Evolutionary conservation across 2,888 invertebrate genomes (phyloP), one percentile per base, ranked within the genome.

Genomic region (Antheraea assamensis): DNA sequence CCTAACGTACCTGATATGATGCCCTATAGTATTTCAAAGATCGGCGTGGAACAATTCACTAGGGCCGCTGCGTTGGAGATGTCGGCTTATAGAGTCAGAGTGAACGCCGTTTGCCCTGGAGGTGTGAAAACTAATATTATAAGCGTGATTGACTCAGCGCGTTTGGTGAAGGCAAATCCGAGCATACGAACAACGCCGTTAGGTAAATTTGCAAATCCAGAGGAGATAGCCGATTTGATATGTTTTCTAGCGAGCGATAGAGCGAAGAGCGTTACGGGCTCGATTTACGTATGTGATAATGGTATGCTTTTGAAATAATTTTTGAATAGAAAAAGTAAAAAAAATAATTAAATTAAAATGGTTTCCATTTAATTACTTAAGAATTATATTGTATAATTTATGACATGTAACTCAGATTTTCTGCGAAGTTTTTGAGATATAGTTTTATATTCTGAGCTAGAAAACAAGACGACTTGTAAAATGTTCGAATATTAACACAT

Each of bases 1-100:
- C 71, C 71, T 10, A 66, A 72, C 8, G 61, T 66, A 52, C 97
- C 87, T 92, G 96, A 31, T 98, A 98, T 30, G 13, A 49, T 74
- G 30, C 17, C 78, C 0, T 82, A 82, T 47, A 49, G 73, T 70
- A 31, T 77, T 8, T 78, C 81, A 15, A 75, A 77, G 70, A 72
- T 74, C 19, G 75, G 73, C 3, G 71, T 81, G 31, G 76, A 80
- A 21, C 77, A 75, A 52, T 79, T 77, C 13, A 77, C 79, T 1
- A 73, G 74, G 27, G 71, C 75, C 61, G 73, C 76, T 17, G 78
- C 78, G 1, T 42, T 75, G 1, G 77, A 79, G 52, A 49, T 79
- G 0, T 75, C 74, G 7, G 17, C 72, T 1, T 55, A 27, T 31
- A 77, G 78, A 24, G 77, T 77, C 5, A 75, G 78, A 52, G 78